Base-by-base conservation (phyloP, 1,140 invertebrate genomes). In the Galleria mellonella region DNA sequence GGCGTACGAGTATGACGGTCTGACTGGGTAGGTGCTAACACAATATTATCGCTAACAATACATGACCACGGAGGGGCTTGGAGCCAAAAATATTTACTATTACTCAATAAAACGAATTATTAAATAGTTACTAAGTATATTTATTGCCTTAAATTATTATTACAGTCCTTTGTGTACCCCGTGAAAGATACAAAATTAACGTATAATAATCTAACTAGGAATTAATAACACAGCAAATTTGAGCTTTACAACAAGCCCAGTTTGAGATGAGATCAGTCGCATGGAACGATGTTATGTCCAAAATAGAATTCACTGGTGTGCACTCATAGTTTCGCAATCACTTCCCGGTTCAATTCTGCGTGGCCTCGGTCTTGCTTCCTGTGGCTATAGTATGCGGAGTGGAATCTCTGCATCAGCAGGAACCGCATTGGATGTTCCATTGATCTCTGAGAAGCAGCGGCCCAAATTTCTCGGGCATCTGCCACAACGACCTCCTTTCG, bases 211-310 rank as follows among this genome's bases (percentile, higher is more conserved):
- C 68, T 77, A 81, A 61, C 75, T 84, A 84, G 65, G 67, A 81
- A 76, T 78, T 84, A 84, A 61, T 84, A 84, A 83, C 81, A 84
- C 81, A 84, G 81, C 58, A 66, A 68, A 67, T 62, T 56, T 64
- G 75, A 69, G 81, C 81, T 84, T 55, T 84, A 84, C 45, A 84
- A 83, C 78, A 81, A 84, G 76, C 78, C 58, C 78, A 61, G 43
- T 45, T 59, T 53, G 54, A 70, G 53, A 65, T 77, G 81, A 85
- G 82, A 85, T 85, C 81, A 73, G 61, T 67, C 49, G 9, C 41
- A 49, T 70, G 82, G 78, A 85, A 82, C 76, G 82, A 55, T 76
- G 75, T 79, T 70, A 51, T 27, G 48, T 76, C 67, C 62, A 63
- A 70, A 69, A 68, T 72, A 70, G 62, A 62, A 45, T 58, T 47